phyloP scores from a whole-genome alignment of 2,797 vertebrate species.

The Rhinatrema bivittatum region DNA sequence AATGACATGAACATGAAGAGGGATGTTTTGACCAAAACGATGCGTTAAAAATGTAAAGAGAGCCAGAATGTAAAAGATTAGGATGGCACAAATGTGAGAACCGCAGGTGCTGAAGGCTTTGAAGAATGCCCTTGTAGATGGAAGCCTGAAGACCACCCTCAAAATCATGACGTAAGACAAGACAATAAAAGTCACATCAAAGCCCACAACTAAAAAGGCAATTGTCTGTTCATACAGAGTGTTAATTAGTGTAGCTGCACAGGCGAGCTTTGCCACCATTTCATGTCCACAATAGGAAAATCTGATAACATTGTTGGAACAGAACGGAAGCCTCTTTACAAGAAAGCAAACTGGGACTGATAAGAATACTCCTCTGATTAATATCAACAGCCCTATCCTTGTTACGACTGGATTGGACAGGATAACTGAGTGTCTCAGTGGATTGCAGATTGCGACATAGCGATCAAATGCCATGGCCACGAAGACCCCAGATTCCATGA shows the following conservation, averaged over 20 bases:
- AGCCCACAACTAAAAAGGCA: slow-evolving; percentile 55
- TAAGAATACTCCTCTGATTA: slow-evolving; percentile 4
- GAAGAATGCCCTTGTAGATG: slow-evolving; percentile 3
- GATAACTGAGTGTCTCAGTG: slow-evolving; percentile 28
- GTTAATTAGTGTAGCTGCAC: slow-evolving; percentile 41
- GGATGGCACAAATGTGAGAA: slow-evolving; percentile 18
- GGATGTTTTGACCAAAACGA: neutral
- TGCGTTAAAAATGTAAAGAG: slow-evolving; percentile 18
- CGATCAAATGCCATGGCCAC: no score
- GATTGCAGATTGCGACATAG: no score
- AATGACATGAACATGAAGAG: slow-evolving; percentile 7
- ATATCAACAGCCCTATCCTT: slow-evolving; percentile 15
- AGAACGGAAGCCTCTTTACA: slow-evolving; percentile 17
- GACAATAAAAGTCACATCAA: no score
- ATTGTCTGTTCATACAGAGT: slow-evolving; percentile 42
- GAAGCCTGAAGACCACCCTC: slow-evolving; percentile 8
- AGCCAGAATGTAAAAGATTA: slow-evolving; percentile 18
- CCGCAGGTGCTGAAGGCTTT: slow-evolving; percentile 23
- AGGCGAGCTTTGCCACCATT: slow-evolving; percentile 54
- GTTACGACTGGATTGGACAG: slow-evolving; percentile 9
- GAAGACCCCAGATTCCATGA: no score
- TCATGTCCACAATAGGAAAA: slow-evolving; percentile 62
- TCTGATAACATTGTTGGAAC: slow-evolving; percentile 25
- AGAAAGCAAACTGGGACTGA: slow-evolving; percentile 14
- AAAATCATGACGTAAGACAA: slow-evolving; percentile 24